These are phyloP conservation scores for Anorthoa munda DNA, from an alignment of 2,888 invertebrate genomes.

Conservation along the genomic window DNA sequence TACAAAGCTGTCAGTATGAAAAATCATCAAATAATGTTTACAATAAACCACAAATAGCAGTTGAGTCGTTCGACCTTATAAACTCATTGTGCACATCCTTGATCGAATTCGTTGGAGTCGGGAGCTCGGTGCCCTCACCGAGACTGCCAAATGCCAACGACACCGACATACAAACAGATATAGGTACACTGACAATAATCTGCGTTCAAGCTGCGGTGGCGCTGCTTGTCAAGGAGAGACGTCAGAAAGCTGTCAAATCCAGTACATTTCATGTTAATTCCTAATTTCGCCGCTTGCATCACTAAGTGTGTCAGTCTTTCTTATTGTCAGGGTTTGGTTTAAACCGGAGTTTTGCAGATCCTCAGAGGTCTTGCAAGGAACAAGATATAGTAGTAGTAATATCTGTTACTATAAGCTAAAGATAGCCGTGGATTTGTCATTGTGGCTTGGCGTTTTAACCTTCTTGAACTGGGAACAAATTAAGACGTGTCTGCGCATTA, in stretches of 20 bases:
- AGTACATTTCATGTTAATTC: slow-evolving; percentile 16
- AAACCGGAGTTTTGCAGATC: slow-evolving; percentile 59
- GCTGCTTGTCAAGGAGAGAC: not conserved
- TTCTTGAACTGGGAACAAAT: not conserved
- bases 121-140: slow-evolving; percentile 68
- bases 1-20: slow-evolving; percentile 12
- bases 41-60: slow-evolving; percentile 59
- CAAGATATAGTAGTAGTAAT: slow-evolving; percentile 8
- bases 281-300: not conserved
- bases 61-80: slow-evolving; percentile 78
- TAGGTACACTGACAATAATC: not conserved
- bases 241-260: slow-evolving; percentile 3
- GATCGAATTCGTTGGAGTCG: slow-evolving; percentile 74
- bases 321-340: slow-evolving; percentile 48
- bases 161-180: slow-evolving; percentile 45
- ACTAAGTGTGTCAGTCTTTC: not conserved
- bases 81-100: slow-evolving; percentile 79
- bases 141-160: slow-evolving; percentile 60
- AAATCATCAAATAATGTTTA: slow-evolving; percentile 51
- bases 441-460: not conserved
- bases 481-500: slow-evolving; percentile 23
- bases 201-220: not conserved
- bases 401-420: not conserved
- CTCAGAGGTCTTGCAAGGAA: slow-evolving; percentile 7
- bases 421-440: not conserved